Percentiles rank a stretch among this genome's conserved stretches.
phyloP scores from a whole-genome alignment of 2,113 vertebrate genomes.

The Copsychus sechellarum region DNA sequence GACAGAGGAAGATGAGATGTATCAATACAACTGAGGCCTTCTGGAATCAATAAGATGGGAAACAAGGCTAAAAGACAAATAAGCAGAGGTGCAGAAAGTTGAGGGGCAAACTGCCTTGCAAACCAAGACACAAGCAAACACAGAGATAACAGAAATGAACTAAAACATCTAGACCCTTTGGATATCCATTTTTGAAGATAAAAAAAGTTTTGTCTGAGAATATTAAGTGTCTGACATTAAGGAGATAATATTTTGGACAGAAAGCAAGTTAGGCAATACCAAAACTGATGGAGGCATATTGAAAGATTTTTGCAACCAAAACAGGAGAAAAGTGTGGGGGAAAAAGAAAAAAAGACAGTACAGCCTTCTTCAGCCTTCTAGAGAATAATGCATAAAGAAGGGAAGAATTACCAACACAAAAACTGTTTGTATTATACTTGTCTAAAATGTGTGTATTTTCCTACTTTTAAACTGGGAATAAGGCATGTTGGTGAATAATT shows the following conservation, averaged over 20 bases:
- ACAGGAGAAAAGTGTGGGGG: background rate
- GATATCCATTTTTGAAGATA: background rate
- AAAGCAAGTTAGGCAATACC: background rate
- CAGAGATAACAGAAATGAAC: background rate
- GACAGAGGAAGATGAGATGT: background rate
- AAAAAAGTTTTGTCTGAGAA: background rate
- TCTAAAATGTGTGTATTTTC: background rate
- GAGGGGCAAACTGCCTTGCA: background rate
- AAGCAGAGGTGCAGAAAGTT: background rate
- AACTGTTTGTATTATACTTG: background rate
- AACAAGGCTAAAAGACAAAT: background rate
- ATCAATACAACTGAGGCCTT: background rate
- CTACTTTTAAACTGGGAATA: background rate
- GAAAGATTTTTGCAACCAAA: background rate
- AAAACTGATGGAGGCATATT: background rate
- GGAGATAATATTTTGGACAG: background rate
- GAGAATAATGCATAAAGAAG: background rate
- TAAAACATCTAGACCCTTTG: background rate
- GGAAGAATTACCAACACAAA: background rate
- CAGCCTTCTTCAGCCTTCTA: background rate
- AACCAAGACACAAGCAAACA: background rate
- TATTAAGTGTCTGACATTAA: background rate
- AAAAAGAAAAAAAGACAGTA: background rate
- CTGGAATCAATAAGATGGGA: background rate
- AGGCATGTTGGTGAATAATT: background rate